Evolutionary conservation across 1,140 invertebrate species (phyloP).

Genomic region (Meloidogyne hapla): DNA sequence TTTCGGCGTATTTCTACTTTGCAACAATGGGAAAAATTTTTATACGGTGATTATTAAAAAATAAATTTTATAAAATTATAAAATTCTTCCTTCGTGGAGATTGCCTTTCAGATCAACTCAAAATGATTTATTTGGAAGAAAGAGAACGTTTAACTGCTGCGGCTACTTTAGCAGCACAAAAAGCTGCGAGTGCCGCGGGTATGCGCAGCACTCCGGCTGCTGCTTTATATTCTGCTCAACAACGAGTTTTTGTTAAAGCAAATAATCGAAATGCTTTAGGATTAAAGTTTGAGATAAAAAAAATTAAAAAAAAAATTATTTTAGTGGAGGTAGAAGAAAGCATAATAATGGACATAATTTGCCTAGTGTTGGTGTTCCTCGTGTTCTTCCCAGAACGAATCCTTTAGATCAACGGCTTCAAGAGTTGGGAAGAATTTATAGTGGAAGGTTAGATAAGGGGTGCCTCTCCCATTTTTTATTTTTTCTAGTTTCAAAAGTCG

Average conservation of each 20-base stretch:
- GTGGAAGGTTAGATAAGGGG: conserved; percentile 29
- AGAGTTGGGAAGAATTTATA: conserved; percentile 33
- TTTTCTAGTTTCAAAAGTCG: not conserved
- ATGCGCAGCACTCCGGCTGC: conserved; percentile 3
- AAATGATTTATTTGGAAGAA: conserved; percentile 58
- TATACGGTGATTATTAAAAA: conserved; percentile 72
- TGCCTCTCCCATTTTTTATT: no score
- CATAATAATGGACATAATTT: not conserved
- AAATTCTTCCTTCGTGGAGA: conserved; percentile 14
- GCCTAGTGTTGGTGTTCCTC: conserved; percentile 8
- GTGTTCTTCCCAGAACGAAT: conserved; percentile 16
- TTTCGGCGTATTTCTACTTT: conserved; percentile 71
- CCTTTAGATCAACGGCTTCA: conserved; percentile 28
- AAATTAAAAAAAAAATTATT: not conserved
- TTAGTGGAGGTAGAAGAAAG: not conserved
- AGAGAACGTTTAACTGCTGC: conserved; percentile 43
- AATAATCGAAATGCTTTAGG: not conserved
- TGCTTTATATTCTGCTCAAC: conserved; percentile 12
- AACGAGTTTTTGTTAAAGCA: conserved; percentile 13
- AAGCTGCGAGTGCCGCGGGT: conserved; percentile 8
- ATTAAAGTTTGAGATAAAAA: no score
- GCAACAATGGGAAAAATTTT: conserved; percentile 83
- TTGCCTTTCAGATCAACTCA: conserved; percentile 59
- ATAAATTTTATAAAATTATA: no score
- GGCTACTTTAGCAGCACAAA: conserved; percentile 7